Percentiles rank a stretch among this genome's conserved stretches.
Evolutionary conservation across 2,888 invertebrate genomes (phyloP).

Genomic region (Scaptomyza polygonia): DNA sequence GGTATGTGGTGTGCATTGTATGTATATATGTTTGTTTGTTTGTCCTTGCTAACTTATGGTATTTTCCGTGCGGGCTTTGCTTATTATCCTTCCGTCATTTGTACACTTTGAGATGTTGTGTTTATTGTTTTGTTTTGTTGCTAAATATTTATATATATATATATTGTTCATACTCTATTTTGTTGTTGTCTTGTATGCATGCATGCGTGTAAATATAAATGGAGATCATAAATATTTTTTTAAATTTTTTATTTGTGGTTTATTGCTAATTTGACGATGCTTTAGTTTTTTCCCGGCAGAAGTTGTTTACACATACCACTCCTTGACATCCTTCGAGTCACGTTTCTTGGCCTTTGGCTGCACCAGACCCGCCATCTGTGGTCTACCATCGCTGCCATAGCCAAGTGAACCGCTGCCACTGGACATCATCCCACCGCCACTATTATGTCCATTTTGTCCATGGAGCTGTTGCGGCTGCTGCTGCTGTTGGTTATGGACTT

Average conservation of each 20-base stretch:
- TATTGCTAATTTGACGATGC: slow-evolving; percentile 81
- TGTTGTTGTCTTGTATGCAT: slow-evolving; percentile 16
- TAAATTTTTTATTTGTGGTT: slow-evolving; percentile 9
- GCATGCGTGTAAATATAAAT: slow-evolving; percentile 29
- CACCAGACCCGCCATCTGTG: slow-evolving; percentile 83
- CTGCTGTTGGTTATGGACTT: slow-evolving; percentile 58
- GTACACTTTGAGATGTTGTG: slow-evolving; percentile 40
- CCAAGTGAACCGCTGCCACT: slow-evolving; percentile 74
- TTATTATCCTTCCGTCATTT: slow-evolving; percentile 50
- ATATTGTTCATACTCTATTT: slow-evolving; percentile 28
- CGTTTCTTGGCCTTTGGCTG: slow-evolving; percentile 88
- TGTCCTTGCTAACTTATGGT: slow-evolving; percentile 24
- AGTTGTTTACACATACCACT: slow-evolving; percentile 94
- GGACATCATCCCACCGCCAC: slow-evolving; percentile 75
- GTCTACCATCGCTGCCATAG: slow-evolving; percentile 83
- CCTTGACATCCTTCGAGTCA: slow-evolving; percentile 95
- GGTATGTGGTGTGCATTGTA: slow-evolving; percentile 2
- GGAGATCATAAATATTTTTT: slow-evolving; percentile 5
- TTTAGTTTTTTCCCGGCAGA: background rate
- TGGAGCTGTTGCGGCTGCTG: slow-evolving; percentile 60
- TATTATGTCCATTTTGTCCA: slow-evolving; percentile 52
- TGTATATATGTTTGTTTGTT: slow-evolving; percentile 3
- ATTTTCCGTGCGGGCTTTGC: slow-evolving; percentile 29
- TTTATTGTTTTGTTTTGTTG: slow-evolving; percentile 26
- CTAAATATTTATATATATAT: slow-evolving; percentile 48